phyloP scores from a whole-genome alignment of 2,888 invertebrate genomes.

The Melieria omissa region DNA sequence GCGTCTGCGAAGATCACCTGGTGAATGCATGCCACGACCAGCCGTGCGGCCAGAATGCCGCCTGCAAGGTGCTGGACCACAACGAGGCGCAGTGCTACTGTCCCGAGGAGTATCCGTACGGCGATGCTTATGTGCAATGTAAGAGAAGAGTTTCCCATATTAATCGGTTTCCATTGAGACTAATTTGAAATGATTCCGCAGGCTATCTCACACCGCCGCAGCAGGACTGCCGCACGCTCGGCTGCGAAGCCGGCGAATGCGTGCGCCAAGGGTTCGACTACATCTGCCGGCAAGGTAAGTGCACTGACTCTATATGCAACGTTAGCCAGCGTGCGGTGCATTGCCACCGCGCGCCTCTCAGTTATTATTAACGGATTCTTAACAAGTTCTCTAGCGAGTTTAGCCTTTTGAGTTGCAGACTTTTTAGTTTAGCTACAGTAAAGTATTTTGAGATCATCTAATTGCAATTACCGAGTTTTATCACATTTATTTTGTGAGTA shows the following conservation, averaged over 20 bases:
- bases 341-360: no score
- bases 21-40: constrained; percentile 82
- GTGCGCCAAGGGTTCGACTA: constrained; percentile 85
- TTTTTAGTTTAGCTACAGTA: constrained; percentile 44
- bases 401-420: constrained; percentile 34
- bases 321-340: no score
- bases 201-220: constrained; percentile 65
- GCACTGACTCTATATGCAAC: constrained; percentile 9
- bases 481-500: constrained; percentile 45
- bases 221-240: constrained; percentile 83
- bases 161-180: constrained; percentile 14
- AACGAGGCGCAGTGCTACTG: constrained; percentile 84
- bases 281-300: constrained; percentile 70
- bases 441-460: constrained; percentile 39
- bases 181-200: constrained; percentile 27
- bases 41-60: constrained; percentile 84
- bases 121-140: constrained; percentile 89
- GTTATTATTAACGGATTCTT: background rate
- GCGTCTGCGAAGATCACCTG: constrained; percentile 76
- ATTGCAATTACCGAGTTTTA: background rate
- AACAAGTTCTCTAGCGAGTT: constrained; percentile 32
- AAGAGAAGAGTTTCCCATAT: constrained; percentile 62
- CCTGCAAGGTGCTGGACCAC: constrained; percentile 77
- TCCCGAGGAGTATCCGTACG: constrained; percentile 82
- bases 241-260: constrained; percentile 87